A percentile compares a stretch with the other conserved stretches of the same genome.
phyloP scores from a whole-genome alignment of 2,113 vertebrate genomes.

The Spermophilus dauricus region DNA sequence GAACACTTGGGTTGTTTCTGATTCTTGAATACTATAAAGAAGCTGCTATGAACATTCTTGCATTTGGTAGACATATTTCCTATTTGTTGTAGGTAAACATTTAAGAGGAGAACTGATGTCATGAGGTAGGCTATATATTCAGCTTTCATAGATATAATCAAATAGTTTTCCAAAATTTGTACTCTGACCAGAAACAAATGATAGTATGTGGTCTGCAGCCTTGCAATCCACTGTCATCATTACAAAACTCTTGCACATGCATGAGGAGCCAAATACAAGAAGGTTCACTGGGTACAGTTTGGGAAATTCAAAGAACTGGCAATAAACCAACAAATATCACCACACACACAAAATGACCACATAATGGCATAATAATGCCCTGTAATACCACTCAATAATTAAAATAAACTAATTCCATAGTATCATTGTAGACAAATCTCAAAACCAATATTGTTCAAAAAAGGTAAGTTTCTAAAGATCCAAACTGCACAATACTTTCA shows the following conservation, averaged over 20 bases:
- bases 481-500: not conserved
- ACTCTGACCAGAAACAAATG: too few species aligned
- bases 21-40: too few species aligned
- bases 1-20: too few species aligned
- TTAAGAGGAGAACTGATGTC: too few species aligned
- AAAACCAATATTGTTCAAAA: not conserved
- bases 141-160: too few species aligned
- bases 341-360: not conserved
- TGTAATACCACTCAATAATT: not conserved
- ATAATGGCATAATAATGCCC: not conserved
- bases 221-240: not conserved
- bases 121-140: too few species aligned
- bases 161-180: too few species aligned
- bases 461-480: not conserved
- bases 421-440: not conserved
- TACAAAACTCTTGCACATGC: not conserved
- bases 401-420: not conserved
- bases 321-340: not conserved
- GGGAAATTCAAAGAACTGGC: constrained; percentile 36
- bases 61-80: too few species aligned
- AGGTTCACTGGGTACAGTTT: not conserved
- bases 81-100: too few species aligned
- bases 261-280: not conserved
- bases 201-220: not conserved
- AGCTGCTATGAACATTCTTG: too few species aligned